Conservation (phyloP, 1,140 invertebrate species). For the Drosophila grimshawi region DNA sequence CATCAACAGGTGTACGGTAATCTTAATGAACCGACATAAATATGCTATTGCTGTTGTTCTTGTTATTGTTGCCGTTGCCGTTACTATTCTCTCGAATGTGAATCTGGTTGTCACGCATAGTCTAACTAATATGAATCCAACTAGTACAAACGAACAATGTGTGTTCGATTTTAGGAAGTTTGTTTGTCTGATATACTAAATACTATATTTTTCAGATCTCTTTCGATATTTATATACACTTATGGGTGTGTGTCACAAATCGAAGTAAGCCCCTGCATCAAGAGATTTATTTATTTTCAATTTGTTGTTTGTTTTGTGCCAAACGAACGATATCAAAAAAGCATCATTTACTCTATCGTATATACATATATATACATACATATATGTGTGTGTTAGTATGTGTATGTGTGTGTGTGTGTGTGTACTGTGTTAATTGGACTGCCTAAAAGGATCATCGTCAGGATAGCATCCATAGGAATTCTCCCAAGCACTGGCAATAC, state of each 20-base stretch:
- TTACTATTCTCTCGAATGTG: conserved; percentile 6
- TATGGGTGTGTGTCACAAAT: conserved; percentile 18
- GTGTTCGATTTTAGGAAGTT: conserved; percentile 41
- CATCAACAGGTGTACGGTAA: conserved; percentile 44
- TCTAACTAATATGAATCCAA: conserved; percentile 40
- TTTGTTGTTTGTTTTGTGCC: conserved; percentile 4
- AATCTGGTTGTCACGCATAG: conserved; percentile 37
- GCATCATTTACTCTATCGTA: conserved; percentile 43
- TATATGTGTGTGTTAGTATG: conserved; percentile 25
- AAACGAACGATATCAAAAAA: conserved; percentile 32
- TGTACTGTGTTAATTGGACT: conserved; percentile 28
- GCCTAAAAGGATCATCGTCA: conserved; percentile 10
- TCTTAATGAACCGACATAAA: conserved; percentile 27
- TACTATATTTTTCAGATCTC: conserved; percentile 15
- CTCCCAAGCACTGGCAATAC: conserved; percentile 34
- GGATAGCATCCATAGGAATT: background rate
- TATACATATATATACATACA: conserved; percentile 53
- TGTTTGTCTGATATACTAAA: background rate
- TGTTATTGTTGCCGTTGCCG: no score
- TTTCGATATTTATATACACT: conserved; percentile 15
- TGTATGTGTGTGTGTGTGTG: conserved; percentile 7
- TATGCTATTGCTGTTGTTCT: conserved; percentile 1
- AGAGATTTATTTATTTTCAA: conserved; percentile 13
- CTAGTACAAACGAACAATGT: conserved; percentile 43
- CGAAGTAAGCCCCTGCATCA: conserved; percentile 8